A percentile compares a stretch with the other conserved stretches of the same genome.
phyloP scores from a whole-genome alignment of 2,888 invertebrate species.

The Lepidocyrtinus sp. region DNA sequence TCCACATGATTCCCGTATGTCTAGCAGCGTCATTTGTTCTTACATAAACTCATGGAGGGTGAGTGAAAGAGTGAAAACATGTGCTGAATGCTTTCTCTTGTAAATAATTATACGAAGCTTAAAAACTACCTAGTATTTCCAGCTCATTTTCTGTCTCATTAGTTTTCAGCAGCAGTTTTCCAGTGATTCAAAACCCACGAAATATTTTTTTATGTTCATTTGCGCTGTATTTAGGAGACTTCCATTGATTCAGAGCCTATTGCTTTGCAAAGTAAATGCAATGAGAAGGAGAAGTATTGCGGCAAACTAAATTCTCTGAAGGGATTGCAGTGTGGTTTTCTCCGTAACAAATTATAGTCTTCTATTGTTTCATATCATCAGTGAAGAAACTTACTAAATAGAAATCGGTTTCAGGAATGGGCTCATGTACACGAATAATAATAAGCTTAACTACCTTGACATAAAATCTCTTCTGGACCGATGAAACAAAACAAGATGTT shows the following conservation, averaged over 20 bases:
- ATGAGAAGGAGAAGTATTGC: background rate
- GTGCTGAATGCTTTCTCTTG: background rate
- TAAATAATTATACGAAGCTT: slow-evolving; percentile 9
- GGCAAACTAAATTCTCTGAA: background rate
- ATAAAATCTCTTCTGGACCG: slow-evolving; percentile 50
- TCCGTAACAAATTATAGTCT: background rate
- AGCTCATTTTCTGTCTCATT: slow-evolving; percentile 14
- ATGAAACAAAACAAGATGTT: no score
- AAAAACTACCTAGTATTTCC: slow-evolving; percentile 31
- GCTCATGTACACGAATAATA: no score
- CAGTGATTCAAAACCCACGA: background rate
- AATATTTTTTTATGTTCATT: no score
- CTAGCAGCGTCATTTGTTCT: no score
- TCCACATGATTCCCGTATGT: no score
- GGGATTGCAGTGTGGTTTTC: background rate
- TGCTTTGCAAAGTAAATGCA: no score
- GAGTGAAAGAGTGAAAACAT: no score
- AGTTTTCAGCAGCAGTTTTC: background rate
- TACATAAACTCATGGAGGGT: no score
- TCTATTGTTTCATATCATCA: no score
- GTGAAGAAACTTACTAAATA: no score
- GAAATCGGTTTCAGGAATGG: background rate
- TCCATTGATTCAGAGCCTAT: no score
- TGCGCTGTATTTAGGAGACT: no score
- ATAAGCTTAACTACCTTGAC: slow-evolving; percentile 46